Percentiles rank a stretch among this genome's conserved stretches.
phyloP scores from a whole-genome alignment of 2,888 invertebrate species.

The Brachylomia viminalis region DNA sequence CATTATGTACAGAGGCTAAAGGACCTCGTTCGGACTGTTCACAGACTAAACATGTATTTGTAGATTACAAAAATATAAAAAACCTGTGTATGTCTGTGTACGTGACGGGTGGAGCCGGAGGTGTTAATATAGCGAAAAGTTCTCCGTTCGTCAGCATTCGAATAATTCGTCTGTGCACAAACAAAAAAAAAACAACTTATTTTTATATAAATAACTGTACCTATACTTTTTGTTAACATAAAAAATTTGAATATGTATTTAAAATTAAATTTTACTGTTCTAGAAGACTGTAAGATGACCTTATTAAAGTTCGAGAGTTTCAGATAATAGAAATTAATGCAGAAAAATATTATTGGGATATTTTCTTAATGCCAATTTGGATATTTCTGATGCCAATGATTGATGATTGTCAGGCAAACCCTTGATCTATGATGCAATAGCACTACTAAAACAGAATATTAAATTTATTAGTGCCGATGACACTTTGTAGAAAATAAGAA shows the following conservation, averaged over 20 bases:
- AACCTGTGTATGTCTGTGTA: slow-evolving; percentile 79
- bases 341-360: neutral
- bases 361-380: neutral
- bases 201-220: slow-evolving; percentile 20
- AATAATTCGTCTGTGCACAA: slow-evolving; percentile 87
- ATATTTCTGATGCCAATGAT: slow-evolving; percentile 3
- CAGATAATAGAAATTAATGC: neutral
- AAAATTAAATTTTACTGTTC: neutral
- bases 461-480: slow-evolving; percentile 35
- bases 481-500: slow-evolving; percentile 45
- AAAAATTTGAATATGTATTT: slow-evolving; percentile 28
- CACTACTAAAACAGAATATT: neutral
- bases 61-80: slow-evolving; percentile 63
- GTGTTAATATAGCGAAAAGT: slow-evolving; percentile 76
- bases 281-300: neutral
- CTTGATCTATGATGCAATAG: neutral
- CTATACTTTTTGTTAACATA: neutral
- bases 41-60: slow-evolving; percentile 45
- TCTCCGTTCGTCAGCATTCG: slow-evolving; percentile 84
- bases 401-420: neutral
- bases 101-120: slow-evolving; percentile 78
- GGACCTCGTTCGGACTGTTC: slow-evolving; percentile 23
- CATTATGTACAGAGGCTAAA: slow-evolving; percentile 15
- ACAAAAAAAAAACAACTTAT: slow-evolving; percentile 74
- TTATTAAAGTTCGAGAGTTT: no score